A percentile compares a stretch with the other conserved stretches of the same genome.
phyloP scores from a whole-genome alignment of 2,113 vertebrate species.

The Aleadryas rufinucha region DNA sequence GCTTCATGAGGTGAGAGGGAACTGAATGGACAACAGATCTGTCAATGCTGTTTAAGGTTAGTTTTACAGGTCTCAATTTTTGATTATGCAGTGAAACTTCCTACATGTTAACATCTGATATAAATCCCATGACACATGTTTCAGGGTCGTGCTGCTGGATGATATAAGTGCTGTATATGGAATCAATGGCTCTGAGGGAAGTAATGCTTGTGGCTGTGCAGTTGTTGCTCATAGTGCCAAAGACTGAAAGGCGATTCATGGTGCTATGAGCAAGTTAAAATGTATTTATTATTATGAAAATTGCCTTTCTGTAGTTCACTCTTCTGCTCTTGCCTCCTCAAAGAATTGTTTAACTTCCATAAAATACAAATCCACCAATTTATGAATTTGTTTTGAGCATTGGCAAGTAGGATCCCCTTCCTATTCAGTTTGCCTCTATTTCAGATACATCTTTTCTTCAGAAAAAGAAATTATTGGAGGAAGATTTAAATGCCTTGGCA shows the following conservation, averaged over 20 bases:
- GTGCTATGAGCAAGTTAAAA: not conserved
- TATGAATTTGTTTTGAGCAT: not conserved
- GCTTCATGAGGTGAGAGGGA: conserved; percentile 43
- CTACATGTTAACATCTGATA: conserved; percentile 27
- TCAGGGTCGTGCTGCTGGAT: conserved; percentile 25
- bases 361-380: not conserved
- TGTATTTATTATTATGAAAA: not conserved
- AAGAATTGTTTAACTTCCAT: not conserved
- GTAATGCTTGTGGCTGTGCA: not conserved
- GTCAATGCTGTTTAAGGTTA: conserved; percentile 30
- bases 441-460: not conserved
- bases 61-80: conserved; percentile 26
- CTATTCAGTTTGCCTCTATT: not conserved
- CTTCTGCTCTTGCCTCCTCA: not conserved
- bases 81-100: conserved; percentile 16
- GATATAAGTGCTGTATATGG: not conserved
- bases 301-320: not conserved
- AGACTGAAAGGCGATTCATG: not conserved
- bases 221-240: not conserved
- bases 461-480: not conserved
- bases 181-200: conserved; percentile 1
- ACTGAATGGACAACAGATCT: conserved; percentile 19
- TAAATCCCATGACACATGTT: not conserved
- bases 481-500: not conserved
- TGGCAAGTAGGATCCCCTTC: not conserved